Evolutionary conservation across 1,140 invertebrate species (phyloP).

Genomic region (Megalonaias nervosa): DNA sequence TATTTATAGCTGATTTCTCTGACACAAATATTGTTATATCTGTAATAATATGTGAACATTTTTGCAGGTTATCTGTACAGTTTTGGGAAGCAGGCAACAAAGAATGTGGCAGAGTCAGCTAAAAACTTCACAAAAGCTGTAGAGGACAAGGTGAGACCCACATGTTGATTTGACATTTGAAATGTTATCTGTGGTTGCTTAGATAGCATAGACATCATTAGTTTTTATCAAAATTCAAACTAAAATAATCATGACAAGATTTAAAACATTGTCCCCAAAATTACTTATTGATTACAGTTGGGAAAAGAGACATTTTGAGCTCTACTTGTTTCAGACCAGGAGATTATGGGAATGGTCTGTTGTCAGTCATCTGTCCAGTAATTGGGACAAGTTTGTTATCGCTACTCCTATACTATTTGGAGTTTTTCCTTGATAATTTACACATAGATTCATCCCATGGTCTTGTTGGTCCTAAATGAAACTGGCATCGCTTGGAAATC

Average conservation of each 20-base stretch:
- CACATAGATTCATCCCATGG: no score
- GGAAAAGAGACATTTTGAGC: neutral
- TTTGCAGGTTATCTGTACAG: conserved; percentile 68
- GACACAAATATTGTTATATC: neutral
- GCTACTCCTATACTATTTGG: no score
- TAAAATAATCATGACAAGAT: no score
- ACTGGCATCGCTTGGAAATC: no score
- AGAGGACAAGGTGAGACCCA: conserved; percentile 90
- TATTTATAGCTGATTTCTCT: neutral
- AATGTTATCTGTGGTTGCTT: neutral
- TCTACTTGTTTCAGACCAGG: no score
- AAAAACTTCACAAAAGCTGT: conserved; percentile 96
- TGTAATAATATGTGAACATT: neutral
- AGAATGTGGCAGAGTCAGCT: conserved; percentile 76
- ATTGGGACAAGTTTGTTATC: no score
- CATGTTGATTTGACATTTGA: neutral
- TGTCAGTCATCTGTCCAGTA: no score
- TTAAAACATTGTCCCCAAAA: neutral
- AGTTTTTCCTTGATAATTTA: no score
- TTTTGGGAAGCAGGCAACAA: conserved; percentile 67
- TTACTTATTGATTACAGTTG: no score
- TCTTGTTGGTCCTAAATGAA: no score
- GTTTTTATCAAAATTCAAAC: neutral
- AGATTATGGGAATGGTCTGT: no score
- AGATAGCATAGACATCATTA: neutral